Evolutionary conservation across 1,140 invertebrate genomes (phyloP).

Genomic region (Scaptomyza pallida): DNA sequence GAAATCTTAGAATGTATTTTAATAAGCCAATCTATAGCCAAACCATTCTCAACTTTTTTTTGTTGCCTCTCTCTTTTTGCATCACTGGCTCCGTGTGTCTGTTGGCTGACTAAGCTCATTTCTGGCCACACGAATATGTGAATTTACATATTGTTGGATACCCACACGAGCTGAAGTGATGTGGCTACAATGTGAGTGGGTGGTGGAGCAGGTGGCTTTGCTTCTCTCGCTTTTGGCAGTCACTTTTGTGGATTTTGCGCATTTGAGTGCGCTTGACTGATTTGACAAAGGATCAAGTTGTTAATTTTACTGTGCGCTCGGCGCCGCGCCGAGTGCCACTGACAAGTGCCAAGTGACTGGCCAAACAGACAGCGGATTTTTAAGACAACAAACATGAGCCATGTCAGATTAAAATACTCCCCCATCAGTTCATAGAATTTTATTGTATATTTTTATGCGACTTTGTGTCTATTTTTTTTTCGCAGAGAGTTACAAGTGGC

Average conservation of each 20-base stretch:
- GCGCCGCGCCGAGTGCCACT: slow-evolving; percentile 42
- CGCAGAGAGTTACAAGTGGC: background rate
- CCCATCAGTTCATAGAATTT: background rate
- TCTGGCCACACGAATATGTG: slow-evolving; percentile 25
- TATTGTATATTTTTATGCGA: background rate
- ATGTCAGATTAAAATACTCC: slow-evolving; percentile 19
- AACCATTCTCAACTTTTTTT: background rate
- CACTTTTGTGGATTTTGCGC: slow-evolving; percentile 56
- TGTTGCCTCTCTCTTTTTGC: background rate
- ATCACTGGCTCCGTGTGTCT: background rate
- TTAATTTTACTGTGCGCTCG: slow-evolving; percentile 51
- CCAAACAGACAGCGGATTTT: slow-evolving; percentile 17
- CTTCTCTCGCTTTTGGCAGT: slow-evolving; percentile 30
- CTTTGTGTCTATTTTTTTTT: background rate
- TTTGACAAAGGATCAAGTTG: slow-evolving; percentile 78
- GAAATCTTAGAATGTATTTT: background rate
- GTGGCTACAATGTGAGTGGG: slow-evolving; percentile 5
- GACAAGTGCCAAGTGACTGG: slow-evolving; percentile 41
- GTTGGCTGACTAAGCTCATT: slow-evolving; percentile 37
- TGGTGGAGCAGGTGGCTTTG: slow-evolving; percentile 16
- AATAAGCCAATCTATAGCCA: slow-evolving; percentile 8
- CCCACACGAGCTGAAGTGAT: background rate
- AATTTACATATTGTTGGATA: slow-evolving; percentile 48
- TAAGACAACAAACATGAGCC: slow-evolving; percentile 26
- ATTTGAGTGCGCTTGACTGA: slow-evolving; percentile 65